Evolutionary conservation across 2,888 invertebrate genomes (phyloP).

Genomic region (Pristionchus entomophagus): DNA sequence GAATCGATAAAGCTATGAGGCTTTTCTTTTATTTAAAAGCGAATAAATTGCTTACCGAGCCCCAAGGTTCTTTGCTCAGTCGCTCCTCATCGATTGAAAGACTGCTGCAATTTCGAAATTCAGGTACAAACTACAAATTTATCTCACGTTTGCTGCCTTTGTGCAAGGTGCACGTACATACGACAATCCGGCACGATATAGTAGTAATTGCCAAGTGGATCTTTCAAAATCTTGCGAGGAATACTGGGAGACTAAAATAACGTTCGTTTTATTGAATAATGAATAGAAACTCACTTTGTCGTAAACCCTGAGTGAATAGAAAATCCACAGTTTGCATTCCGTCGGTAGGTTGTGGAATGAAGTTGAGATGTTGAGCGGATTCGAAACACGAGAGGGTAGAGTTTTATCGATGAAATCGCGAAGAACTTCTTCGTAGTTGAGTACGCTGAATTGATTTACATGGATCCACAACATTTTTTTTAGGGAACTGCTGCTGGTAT

Average conservation of each 20-base stretch:
- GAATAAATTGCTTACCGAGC: neutral
- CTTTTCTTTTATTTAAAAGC: neutral
- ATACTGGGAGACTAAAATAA: neutral
- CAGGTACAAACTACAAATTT: neutral
- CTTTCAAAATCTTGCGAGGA: neutral
- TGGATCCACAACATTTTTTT: no score
- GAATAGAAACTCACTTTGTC: neutral
- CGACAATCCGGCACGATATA: neutral
- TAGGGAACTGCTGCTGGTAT: no score
- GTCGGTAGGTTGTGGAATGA: neutral
- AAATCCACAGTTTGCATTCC: slow-evolving; percentile 18
- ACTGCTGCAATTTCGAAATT: slow-evolving; percentile 10
- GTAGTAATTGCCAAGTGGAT: neutral
- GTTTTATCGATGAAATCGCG: neutral
- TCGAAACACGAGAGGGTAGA: neutral
- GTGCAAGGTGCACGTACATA: neutral
- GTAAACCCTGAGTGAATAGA: neutral
- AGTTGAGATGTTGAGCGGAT: neutral
- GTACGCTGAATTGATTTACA: no score
- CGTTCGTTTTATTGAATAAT: no score
- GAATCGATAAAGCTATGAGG: neutral
- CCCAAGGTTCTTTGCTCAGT: neutral
- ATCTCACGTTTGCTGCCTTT: neutral
- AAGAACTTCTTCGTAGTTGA: neutral
- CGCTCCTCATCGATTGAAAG: neutral